phyloP scores from a whole-genome alignment of 2,888 invertebrate genomes.

The Tenthredo scrophulariae region DNA sequence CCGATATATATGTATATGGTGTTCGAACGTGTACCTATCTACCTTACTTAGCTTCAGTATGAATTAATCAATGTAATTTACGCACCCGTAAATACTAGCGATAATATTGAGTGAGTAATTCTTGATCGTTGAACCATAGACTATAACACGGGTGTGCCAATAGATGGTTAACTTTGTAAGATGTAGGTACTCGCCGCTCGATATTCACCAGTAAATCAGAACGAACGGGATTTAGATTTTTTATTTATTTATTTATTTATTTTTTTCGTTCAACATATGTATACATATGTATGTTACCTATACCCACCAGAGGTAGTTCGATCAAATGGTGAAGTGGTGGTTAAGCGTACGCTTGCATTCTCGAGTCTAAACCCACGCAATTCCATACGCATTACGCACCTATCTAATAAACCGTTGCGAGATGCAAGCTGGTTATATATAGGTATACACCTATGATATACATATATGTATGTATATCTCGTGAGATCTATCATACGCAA shows the following conservation, averaged over 20 bases:
- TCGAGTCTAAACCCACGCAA: slow-evolving; percentile 30
- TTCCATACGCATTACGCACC: slow-evolving; percentile 47
- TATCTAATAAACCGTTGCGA: slow-evolving; percentile 29
- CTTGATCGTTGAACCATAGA: neutral
- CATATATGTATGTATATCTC: neutral
- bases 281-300: neutral
- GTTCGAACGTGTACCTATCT: neutral
- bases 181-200: slow-evolving; percentile 1
- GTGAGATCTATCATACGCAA: slow-evolving; percentile 28
- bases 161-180: slow-evolving; percentile 41
- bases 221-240: slow-evolving; percentile 40
- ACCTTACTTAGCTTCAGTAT: neutral
- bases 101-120: slow-evolving; percentile 43
- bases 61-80: slow-evolving; percentile 36
- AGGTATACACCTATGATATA: neutral
- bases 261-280: neutral
- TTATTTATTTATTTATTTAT: neutral
- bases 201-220: slow-evolving; percentile 26
- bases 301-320: neutral
- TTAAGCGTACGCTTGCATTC: neutral
- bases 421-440: neutral
- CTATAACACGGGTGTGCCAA: slow-evolving; percentile 1
- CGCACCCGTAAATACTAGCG: neutral
- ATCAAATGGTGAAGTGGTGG: neutral
- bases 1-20: neutral